Evolutionary conservation across 2,888 invertebrate species (phyloP), one percentile per base, ranked within the genome.

Genomic region (Tyria jacobaeae): DNA sequence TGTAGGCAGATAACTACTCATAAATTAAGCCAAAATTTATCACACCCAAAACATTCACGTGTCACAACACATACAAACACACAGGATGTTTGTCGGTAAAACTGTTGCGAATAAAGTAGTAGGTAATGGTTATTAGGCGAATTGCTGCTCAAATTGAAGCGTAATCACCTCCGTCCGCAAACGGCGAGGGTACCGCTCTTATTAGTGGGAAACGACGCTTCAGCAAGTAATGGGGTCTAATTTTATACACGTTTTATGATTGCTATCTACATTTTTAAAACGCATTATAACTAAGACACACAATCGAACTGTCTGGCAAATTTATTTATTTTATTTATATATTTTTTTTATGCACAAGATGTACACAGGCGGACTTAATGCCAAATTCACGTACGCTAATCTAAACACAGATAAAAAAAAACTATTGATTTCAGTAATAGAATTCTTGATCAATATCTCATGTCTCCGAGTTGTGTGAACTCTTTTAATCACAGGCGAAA

Each of bases 131-230:
- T 6, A 21, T 48, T 12, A 17, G 14, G n/a, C 14, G 25, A 57
- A 39, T 50, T 31, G 17, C 7, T 15, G 37, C 39, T 21, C 41
- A 41, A 52, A 44, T 59, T 31, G 58, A 27, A 17, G 34, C 31
- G 58, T 59, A 59, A 59, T 47, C 34, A 17, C 35, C 44, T 50
- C 25, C 52, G 44, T 59, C 58, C 52, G 58, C 25, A 17, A 57
- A 15, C 25, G 49, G 9, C 44, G 31, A 52, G 52, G 57, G 37
- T 35, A 24, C 34, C 35, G 17, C 25, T n/a, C 48, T 25, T 21
- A 48, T 37, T 34, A 31, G 55, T 9, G 49, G 37, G 17, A 57
- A 48, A 48, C 34, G 17, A 24, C 55, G 47, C 15, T 27, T 44
- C 25, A 27, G 12, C 44, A 17, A 14, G 25, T 10, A 15, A 54